Percentiles rank a stretch among this genome's conserved stretches.
Evolutionary conservation across 2,797 vertebrate genomes (phyloP).

Genomic region (Tiaroga cobitis): DNA sequence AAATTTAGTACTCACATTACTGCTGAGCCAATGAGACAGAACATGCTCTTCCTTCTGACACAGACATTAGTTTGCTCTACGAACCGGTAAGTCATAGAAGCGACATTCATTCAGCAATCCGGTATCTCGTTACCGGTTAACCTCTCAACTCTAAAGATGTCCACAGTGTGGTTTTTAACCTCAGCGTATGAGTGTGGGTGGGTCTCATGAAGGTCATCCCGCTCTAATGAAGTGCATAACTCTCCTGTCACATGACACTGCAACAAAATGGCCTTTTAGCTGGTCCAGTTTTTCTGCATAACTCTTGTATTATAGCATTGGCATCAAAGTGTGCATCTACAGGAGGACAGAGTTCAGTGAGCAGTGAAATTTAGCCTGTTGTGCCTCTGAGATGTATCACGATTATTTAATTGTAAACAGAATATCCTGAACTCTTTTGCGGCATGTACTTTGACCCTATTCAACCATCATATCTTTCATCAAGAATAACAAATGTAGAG

Average conservation of each 20-base stretch:
- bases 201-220: conserved; percentile 14
- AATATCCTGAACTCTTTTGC: background rate
- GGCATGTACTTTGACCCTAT: background rate
- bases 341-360: background rate
- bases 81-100: background rate
- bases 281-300: background rate
- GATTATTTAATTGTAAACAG: background rate
- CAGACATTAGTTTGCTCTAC: background rate
- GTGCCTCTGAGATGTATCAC: background rate
- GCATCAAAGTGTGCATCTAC: background rate
- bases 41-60: background rate
- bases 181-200: background rate
- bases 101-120: background rate
- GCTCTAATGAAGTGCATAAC: conserved; percentile 9
- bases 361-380: background rate
- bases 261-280: background rate
- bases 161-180: conserved; percentile 4
- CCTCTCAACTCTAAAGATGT: conserved; percentile 12
- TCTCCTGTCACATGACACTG: background rate
- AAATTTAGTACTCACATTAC: conserved; percentile 14
- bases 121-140: background rate
- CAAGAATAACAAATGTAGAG: background rate
- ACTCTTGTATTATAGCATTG: background rate
- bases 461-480: background rate
- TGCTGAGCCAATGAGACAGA: background rate